Base-by-base conservation (phyloP, 2,113 vertebrate species). In the Cyprinodon variegatus region DNA sequence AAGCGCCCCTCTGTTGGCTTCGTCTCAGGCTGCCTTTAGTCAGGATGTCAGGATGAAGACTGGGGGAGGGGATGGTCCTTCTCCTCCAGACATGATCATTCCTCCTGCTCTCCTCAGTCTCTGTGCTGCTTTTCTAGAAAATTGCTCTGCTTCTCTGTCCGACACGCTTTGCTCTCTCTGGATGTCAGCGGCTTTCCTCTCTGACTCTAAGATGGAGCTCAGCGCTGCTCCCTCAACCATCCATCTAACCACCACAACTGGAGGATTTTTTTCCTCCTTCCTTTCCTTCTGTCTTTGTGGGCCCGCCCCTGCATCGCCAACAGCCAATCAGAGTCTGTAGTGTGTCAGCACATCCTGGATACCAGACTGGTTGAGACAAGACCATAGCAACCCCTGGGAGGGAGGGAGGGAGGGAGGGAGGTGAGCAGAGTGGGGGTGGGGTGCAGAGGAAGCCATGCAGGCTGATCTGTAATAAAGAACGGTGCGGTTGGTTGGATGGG, bases 341-440 rank as follows among this genome's bases (percentile, higher is more conserved):
- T 79, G 87, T 84, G 88, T 82, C 85, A 74, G 48, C 71, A 91
- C 90, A 92, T 93, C 90, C 92, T 93, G 88, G 93, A 93, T 90
- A 94, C 93, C 88, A 74, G 81, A 88, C 68, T 83, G 65, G 88
- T 61, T 90, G 85, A 92, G 87, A 86, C 83, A 86, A 85, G 80
- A 78, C 88, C 89, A 81, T 91, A 85, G 87, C 88, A 93, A 92
- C 90, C 86, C 65, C 67, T 67, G 43, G 43, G 63, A 72, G 46
- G 36, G n/a, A 40, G 29, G 29, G 29, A 29, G 29, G 29, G 29
- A 29, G 43, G 43, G 63, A 72, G 46, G 36, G n/a, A 40, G 59
- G 65, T 53, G 45, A 48, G 80, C 71, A 76, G 63, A 65, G 50
- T 64, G 77, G 70, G 69, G 77, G 66, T 60, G 50, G 68, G 75